A percentile compares a stretch with the other conserved stretches of the same genome.
phyloP scores from a whole-genome alignment of 23 tunicate species.

The Aplidium turbinatum region DNA sequence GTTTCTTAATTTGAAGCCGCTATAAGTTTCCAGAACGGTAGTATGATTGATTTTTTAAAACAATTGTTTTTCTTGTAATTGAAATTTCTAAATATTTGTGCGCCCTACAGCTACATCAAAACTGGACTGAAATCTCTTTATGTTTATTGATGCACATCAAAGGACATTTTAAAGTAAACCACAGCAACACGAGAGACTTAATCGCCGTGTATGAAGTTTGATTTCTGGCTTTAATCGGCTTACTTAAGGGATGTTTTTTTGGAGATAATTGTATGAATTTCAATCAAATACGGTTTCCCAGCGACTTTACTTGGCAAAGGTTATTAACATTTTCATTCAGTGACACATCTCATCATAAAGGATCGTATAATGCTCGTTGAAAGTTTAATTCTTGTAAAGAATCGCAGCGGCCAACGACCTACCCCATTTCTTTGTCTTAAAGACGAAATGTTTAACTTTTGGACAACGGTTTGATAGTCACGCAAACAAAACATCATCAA shows the following conservation, averaged over 20 bases:
- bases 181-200: too few relatives aligned
- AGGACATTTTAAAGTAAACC: too few relatives aligned
- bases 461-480: conserved; percentile 44
- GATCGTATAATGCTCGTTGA: background rate
- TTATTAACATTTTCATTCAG: too few relatives aligned
- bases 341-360: too few relatives aligned
- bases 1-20: too few relatives aligned
- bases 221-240: conserved; percentile 15
- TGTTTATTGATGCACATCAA: background rate
- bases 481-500: conserved; percentile 63
- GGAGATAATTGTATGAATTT: background rate
- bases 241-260: background rate
- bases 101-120: background rate
- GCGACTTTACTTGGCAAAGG: too few relatives aligned
- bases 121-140: background rate
- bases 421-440: conserved; percentile 18
- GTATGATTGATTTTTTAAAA: too few relatives aligned
- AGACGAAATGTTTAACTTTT: conserved; percentile 41
- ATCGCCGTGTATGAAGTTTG: conserved; percentile 3
- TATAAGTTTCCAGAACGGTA: too few relatives aligned
- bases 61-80: too few relatives aligned
- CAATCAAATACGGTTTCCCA: background rate
- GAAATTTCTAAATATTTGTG: too few relatives aligned
- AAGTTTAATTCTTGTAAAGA: background rate
- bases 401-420: background rate